Evolutionary conservation across 2,113 vertebrate genomes (phyloP), one percentile per base, ranked within the genome.

Genomic region (Gavia stellata): DNA sequence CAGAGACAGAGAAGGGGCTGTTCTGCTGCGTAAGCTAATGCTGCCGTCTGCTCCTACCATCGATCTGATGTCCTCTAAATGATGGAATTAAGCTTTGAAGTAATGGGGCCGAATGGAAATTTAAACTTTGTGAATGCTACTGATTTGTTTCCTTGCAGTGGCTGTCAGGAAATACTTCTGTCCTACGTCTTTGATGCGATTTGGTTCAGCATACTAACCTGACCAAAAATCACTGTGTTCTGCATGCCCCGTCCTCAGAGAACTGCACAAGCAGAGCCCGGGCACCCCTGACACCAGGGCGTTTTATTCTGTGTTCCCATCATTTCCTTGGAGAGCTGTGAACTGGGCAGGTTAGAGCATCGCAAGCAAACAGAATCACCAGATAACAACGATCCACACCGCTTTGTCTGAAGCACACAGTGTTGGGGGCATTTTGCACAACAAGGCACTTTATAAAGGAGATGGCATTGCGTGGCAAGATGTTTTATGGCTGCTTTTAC

Each of bases 191-290:
- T 49, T 29, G 38, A 9, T 8, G 29, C 36, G 16, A 0, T 26
- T 66, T 36, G 31, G 40, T 42, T 63, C 36, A 19, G 47, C 2
- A 8, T 6, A 17, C 11, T 25, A 17, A 31, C 36, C 55, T 66
- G 50, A 28, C 38, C 53, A n/a, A 31, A 52, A 45, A 12, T 34
- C 62, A n/a, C 53, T 5, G 31, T 9, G 14, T 24, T 28, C 62
- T 28, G 23, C 1, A 0, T 24, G 40, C 74, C n/a, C 50, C 34
- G 9, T 10, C 23, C 36, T 50, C 1, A 0, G 44, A 26, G 17
- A 14, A 1, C 34, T 8, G 33, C 40, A 17, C 29, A 42, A 8
- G 29, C 2, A 0, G 44, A 49, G 34, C 25, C 17, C 4, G 3
- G 20, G 20, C 55, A 14, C 62, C 10, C 34, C 28, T 58, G 80